A percentile compares a stretch with the other conserved stretches of the same genome.
Conservation (phyloP, 1,140 invertebrate genomes). For the Coboldia fuscipes region DNA sequence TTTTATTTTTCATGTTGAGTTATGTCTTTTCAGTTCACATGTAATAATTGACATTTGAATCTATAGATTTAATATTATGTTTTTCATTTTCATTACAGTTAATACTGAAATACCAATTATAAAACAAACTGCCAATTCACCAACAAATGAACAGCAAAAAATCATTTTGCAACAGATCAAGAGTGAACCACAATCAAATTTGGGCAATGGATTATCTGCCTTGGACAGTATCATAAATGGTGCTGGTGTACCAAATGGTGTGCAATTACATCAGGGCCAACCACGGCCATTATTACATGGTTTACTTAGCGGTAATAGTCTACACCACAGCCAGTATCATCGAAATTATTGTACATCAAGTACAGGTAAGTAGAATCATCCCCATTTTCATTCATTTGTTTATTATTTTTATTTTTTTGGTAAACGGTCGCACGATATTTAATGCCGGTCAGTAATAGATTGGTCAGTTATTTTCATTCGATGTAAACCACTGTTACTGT, state of each 20-base stretch:
- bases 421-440: no score
- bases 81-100: constrained; percentile 6
- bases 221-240: constrained; percentile 3
- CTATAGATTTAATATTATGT: constrained; percentile 1
- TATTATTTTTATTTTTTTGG: no score
- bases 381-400: no score
- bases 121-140: constrained; percentile 21
- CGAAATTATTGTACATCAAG: constrained; percentile 20
- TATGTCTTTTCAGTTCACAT: no score
- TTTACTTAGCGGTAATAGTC: constrained; percentile 18
- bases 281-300: constrained; percentile 20
- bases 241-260: neutral
- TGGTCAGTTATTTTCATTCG: no score
- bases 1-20: no score
- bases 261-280: constrained; percentile 6
- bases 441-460: no score
- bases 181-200: constrained; percentile 12
- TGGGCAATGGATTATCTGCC: neutral
- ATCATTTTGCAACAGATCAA: constrained; percentile 17
- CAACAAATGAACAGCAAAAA: constrained; percentile 13
- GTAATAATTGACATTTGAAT: no score
- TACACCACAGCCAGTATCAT: constrained; percentile 19
- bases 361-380: constrained; percentile 21
- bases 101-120: constrained; percentile 23
- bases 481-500: no score